Percentiles rank a stretch among this genome's conserved stretches.
Evolutionary conservation across 1,140 invertebrate species (phyloP).

Genomic region (Drosophila kanapiae): DNA sequence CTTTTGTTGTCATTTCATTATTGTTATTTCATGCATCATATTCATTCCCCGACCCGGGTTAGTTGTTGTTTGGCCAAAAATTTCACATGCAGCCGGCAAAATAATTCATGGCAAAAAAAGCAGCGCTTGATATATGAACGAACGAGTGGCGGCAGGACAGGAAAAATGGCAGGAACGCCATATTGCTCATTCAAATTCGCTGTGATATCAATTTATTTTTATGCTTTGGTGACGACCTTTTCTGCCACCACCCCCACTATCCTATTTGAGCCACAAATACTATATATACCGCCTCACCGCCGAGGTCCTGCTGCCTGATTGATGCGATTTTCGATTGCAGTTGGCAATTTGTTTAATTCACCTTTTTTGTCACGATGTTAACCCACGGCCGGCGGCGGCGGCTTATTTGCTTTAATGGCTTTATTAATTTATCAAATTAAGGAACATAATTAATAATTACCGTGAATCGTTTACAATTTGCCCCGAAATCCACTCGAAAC

Average conservation of each 20-base stretch:
- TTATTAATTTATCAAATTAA: slow-evolving; percentile 70
- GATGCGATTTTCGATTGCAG: slow-evolving; percentile 63
- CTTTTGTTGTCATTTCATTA: slow-evolving; percentile 84
- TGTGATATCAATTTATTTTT: slow-evolving; percentile 79
- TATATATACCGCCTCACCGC: slow-evolving; percentile 28
- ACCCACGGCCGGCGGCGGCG: not conserved
- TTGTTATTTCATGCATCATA: slow-evolving; percentile 83
- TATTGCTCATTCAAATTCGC: slow-evolving; percentile 70
- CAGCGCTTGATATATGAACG: slow-evolving; percentile 50
- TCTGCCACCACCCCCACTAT: not conserved
- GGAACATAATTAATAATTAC: slow-evolving; percentile 57
- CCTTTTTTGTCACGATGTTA: slow-evolving; percentile 17
- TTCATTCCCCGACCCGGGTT: slow-evolving; percentile 49
- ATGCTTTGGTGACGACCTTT: slow-evolving; percentile 49
- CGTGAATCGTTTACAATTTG: slow-evolving; percentile 4
- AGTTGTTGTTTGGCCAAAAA: slow-evolving; percentile 72
- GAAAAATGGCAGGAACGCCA: slow-evolving; percentile 21
- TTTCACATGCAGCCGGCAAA: slow-evolving; percentile 67
- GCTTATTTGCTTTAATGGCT: slow-evolving; percentile 43
- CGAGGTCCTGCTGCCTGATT: slow-evolving; percentile 37
- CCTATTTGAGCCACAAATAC: slow-evolving; percentile 22
- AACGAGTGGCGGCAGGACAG: slow-evolving; percentile 5
- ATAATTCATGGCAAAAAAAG: slow-evolving; percentile 73
- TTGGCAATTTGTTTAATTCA: slow-evolving; percentile 56
- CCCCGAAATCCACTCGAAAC: not conserved